Percentiles rank a stretch among this genome's conserved stretches.
Conservation (phyloP, 2,888 invertebrate species). For the Xestoiulus laeticollis region DNA sequence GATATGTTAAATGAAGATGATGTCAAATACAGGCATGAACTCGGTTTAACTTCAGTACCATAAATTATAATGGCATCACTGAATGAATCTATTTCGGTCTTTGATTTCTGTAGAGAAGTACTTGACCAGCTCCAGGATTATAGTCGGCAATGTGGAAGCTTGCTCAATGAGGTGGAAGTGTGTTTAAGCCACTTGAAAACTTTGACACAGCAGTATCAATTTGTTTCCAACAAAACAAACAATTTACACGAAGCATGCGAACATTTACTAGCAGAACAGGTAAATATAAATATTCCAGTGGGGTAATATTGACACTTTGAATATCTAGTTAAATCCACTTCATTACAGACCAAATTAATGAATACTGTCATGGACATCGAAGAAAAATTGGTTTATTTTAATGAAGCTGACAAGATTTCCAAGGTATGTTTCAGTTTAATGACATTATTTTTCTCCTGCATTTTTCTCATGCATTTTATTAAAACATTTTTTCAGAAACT, state of each 20-base stretch:
- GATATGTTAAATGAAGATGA: constrained; percentile 77
- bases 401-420: constrained; percentile 81
- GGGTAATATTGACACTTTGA: background rate
- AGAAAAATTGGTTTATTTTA: constrained; percentile 83
- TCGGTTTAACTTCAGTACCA: background rate
- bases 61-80: background rate
- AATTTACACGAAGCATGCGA: constrained; percentile 91
- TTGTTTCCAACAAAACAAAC: constrained; percentile 91
- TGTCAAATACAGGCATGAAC: constrained; percentile 71
- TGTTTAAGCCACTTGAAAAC: constrained; percentile 77
- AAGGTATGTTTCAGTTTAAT: constrained; percentile 61
- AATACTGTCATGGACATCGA: constrained; percentile 82
- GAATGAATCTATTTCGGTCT: background rate
- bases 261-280: constrained; percentile 85
- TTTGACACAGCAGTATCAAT: constrained; percentile 80
- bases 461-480: background rate
- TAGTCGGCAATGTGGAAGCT: constrained; percentile 74
- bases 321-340: constrained; percentile 51
- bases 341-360: constrained; percentile 76
- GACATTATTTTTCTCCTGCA: background rate
- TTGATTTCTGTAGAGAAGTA: constrained; percentile 66
- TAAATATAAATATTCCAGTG: constrained; percentile 57
- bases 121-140: constrained; percentile 76
- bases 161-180: constrained; percentile 75
- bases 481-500: constrained; percentile 71